Evolutionary conservation across 1,140 invertebrate species (phyloP), one percentile per base, ranked within the genome.

Genomic region (Drosophila santomea): DNA sequence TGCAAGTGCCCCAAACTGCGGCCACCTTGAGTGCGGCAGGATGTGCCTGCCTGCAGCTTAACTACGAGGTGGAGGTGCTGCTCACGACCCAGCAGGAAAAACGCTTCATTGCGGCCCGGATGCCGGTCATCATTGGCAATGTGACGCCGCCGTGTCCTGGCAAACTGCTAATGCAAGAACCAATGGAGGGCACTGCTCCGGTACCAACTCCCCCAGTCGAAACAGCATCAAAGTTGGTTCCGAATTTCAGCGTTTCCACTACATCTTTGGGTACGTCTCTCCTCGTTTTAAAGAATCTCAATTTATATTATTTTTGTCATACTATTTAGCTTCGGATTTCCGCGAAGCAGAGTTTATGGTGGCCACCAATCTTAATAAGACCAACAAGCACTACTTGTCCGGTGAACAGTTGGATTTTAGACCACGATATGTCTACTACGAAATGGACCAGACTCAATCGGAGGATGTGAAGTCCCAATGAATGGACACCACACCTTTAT

Each of bases 21-120:
- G 95, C 95, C 0, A 95, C 95, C 2, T 94, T 96, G 88, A 91
- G 52, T n/a, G 10, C 95, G 1, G 92, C 93, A 2, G 94, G 94
- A 68, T 96, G 96, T 73, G 93, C 93, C 23, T 94, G 96, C 44
- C 95, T 96, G 44, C 95, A 95, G 91, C 85, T 96, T 28, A 93
- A 94, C 74, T 96, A 96, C 90, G 94, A 94, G 80, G 75, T 96
- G 11, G 94, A 95, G 90, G 94, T 96, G 0, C 62, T 74, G 20
- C 78, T 93, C 6, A 77, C 69, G 51, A 86, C 92, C 2, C 63
- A 61, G 20, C 78, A 90, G 15, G 52, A 82, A 10, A 93, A 94
- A 61, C 89, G 91, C 35, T 94, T 93, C 61, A 85, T 95, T 12
- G 68, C 74, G 3, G 78, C 90, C 1, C 91, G 91, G 28, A 89